phyloP scores from a whole-genome alignment of 2,888 invertebrate species.

The Tridacna gigas region DNA sequence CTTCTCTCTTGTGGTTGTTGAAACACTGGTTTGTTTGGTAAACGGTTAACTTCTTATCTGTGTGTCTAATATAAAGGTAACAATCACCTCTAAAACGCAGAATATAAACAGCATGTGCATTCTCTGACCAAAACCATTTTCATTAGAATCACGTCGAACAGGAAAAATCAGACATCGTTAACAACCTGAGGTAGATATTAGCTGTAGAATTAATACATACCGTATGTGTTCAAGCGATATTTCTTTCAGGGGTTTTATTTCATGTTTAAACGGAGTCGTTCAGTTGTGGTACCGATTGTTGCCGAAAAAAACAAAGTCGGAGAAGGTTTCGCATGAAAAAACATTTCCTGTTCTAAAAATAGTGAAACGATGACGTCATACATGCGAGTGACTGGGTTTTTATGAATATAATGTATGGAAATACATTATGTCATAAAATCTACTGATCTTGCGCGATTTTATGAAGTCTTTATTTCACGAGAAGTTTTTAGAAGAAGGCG shows the following conservation, averaged over 20 bases:
- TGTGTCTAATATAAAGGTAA: too few species aligned
- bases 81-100: too few species aligned
- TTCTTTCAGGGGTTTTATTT: conserved; percentile 40
- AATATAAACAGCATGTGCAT: too few species aligned
- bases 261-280: not conserved
- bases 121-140: too few species aligned
- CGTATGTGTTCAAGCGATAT: conserved; percentile 42
- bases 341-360: not conserved
- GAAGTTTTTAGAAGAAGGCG: too few species aligned
- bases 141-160: too few species aligned
- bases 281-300: not conserved
- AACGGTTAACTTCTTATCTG: too few species aligned
- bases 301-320: not conserved
- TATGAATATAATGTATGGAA: not conserved
- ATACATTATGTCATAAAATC: not conserved
- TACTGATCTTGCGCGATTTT: not conserved
- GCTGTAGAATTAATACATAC: not conserved
- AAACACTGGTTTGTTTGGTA: too few species aligned
- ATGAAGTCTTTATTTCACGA: too few species aligned
- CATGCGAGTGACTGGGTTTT: not conserved
- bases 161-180: too few species aligned
- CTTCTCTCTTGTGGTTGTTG: not conserved
- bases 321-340: not conserved
- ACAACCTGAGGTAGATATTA: too few species aligned
- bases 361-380: not conserved